phyloP scores from a whole-genome alignment of 2,797 vertebrate species.

The Galago senegalensis region DNA sequence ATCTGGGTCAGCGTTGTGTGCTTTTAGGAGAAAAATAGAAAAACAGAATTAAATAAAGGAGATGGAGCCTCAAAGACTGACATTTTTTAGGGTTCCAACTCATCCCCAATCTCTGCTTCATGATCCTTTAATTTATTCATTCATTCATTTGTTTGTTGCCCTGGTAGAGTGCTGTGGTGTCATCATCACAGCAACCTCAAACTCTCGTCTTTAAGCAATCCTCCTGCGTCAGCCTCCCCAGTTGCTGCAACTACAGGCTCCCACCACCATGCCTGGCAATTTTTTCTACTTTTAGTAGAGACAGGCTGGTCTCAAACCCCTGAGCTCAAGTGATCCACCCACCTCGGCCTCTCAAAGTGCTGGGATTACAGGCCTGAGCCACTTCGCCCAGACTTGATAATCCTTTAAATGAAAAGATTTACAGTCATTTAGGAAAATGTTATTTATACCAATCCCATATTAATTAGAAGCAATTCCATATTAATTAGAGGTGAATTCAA shows the following conservation, averaged over 20 bases:
- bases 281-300: too few relatives aligned
- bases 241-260: too few relatives aligned
- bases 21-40: not conserved
- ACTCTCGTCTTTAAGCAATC: too few relatives aligned
- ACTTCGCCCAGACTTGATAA: not conserved
- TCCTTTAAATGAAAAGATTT: conserved; percentile 54
- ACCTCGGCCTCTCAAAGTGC: too few relatives aligned
- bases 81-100: not conserved
- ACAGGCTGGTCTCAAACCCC: too few relatives aligned
- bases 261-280: too few relatives aligned
- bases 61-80: not conserved
- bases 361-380: too few relatives aligned
- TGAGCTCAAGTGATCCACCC: too few relatives aligned
- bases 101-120: not conserved
- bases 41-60: not conserved
- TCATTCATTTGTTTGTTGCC: too few relatives aligned
- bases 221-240: too few relatives aligned
- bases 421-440: conserved; percentile 10
- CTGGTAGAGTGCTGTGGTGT: too few relatives aligned
- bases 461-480: not conserved
- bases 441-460: not conserved
- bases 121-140: not conserved
- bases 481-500: conserved; percentile 10
- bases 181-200: too few relatives aligned
- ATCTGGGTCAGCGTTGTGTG: conserved; percentile 27